Evolutionary conservation across 2,797 vertebrate genomes (phyloP), one percentile per base, ranked within the genome.

Genomic region (Thaleichthys pacificus): DNA sequence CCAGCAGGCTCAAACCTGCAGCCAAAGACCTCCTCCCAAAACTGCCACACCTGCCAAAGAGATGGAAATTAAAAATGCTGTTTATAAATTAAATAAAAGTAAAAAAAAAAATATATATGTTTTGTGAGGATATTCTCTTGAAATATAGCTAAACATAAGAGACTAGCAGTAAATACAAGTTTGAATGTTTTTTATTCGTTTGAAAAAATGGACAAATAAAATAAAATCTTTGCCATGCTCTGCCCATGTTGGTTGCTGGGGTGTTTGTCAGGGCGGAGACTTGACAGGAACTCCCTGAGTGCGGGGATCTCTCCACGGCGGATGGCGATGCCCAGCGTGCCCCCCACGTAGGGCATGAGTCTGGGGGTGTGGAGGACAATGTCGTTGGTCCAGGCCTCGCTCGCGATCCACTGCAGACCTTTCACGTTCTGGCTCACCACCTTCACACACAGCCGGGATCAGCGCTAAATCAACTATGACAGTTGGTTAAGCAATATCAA

Each of bases 301-400:
- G 88, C 89, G 38, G 81, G 54, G 58, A 92, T 92, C 77, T 91
- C 87, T 60, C 90, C 92, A n/a, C 85, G 78, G 0, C 88, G 83
- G 24, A 93, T 91, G 30, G 91, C 82, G 0, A 90, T 86, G 0
- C 89, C 89, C 65, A 90, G 69, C 0, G 89, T 89, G 12, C 90
- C 83, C 2, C 82, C 77, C 58, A 90, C 66, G 61, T 85, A 86
- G 0, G 84, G 83, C 82, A 87, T 80, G 4, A 87, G 58, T 0
- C 32, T 63, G 0, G 65, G 76, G 1, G 77, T 85, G 21, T 86
- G 82, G 8, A 89, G 74, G 6, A 77, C 79, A 14, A 49, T 26
- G 51, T 77, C 77, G n/a, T 73, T 66, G 75, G 54, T 80, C 77
- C 57, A 80, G 22, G 5, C 61, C 28, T 61, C 56, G 61, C 66